Evolutionary conservation across 2,113 vertebrate genomes (phyloP).

Genomic region (Chiloscyllium plagiosum): DNA sequence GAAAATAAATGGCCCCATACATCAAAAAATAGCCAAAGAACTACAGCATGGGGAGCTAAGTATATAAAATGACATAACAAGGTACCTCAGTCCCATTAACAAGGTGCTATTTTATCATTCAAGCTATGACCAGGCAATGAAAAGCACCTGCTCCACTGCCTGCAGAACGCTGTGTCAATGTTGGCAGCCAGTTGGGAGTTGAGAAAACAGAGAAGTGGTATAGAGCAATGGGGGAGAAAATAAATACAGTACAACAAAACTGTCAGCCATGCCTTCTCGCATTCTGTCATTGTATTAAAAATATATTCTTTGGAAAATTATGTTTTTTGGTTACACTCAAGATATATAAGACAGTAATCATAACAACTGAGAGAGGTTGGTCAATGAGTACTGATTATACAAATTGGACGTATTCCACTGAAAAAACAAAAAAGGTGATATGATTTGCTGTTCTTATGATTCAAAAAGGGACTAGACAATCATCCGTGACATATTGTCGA

Average conservation of each 20-base stretch:
- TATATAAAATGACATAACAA: not conserved
- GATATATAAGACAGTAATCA: not conserved
- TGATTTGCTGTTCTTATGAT: not conserved
- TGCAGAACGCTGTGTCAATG: not conserved
- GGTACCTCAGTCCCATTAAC: not conserved
- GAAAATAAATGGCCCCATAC: slow-evolving; percentile 2
- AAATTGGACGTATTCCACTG: not conserved
- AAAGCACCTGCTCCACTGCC: not conserved
- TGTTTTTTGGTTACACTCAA: not conserved
- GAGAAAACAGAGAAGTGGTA: not conserved
- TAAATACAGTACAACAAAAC: not conserved
- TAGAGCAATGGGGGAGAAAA: not conserved
- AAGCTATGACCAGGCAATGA: not conserved
- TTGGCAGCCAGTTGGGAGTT: not conserved
- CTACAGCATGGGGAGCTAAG: not conserved
- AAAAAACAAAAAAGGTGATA: not conserved
- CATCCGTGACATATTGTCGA: not conserved
- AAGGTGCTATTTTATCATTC: not conserved
- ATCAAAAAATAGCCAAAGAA: not conserved
- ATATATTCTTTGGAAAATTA: not conserved
- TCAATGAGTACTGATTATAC: not conserved
- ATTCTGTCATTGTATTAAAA: not conserved
- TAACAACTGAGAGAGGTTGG: not conserved
- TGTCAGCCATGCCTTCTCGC: not conserved
- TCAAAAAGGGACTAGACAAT: not conserved